A percentile compares a stretch with the other conserved stretches of the same genome.
Conservation (phyloP, 2,888 invertebrate genomes). For the Pammene fasciana region DNA sequence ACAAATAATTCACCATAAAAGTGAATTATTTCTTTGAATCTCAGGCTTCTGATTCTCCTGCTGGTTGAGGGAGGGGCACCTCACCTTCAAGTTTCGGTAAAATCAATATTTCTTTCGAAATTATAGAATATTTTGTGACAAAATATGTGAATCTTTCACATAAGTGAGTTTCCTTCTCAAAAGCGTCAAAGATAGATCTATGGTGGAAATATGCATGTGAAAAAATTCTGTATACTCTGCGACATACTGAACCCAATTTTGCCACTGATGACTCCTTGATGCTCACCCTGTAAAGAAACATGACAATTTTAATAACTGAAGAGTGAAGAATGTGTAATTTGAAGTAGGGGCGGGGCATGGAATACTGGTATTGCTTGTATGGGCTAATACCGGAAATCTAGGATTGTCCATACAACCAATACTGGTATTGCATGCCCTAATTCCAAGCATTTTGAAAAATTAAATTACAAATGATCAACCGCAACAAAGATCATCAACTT, state of each 20-base stretch:
- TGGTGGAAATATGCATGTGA: conserved; percentile 99
- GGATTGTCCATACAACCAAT: no score
- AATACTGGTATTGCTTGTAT: no score
- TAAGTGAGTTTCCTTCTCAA: conserved; percentile 97
- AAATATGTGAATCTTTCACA: conserved; percentile 98
- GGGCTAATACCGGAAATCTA: no score
- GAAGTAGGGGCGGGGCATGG: no score
- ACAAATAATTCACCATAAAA: conserved; percentile 40
- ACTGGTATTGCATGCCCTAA: no score
- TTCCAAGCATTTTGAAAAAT: no score
- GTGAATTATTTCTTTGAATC: conserved; percentile 52
- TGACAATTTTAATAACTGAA: neutral
- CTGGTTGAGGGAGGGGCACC: conserved; percentile 79
- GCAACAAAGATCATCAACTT: no score
- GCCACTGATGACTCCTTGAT: conserved; percentile 99
- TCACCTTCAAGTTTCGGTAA: conserved; percentile 97
- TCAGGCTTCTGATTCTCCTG: conserved; percentile 81
- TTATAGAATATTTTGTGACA: conserved; percentile 98
- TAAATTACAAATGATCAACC: no score
- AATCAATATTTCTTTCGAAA: conserved; percentile 99
- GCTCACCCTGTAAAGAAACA: conserved; percentile 89
- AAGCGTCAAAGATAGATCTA: conserved; percentile 97
- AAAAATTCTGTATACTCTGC: conserved; percentile 99
- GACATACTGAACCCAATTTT: conserved; percentile 98
- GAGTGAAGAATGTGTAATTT: neutral